These are phyloP conservation scores for Onychostruthus taczanowskii DNA, from an alignment of 2,113 vertebrate genomes.

Conservation along the genomic window DNA sequence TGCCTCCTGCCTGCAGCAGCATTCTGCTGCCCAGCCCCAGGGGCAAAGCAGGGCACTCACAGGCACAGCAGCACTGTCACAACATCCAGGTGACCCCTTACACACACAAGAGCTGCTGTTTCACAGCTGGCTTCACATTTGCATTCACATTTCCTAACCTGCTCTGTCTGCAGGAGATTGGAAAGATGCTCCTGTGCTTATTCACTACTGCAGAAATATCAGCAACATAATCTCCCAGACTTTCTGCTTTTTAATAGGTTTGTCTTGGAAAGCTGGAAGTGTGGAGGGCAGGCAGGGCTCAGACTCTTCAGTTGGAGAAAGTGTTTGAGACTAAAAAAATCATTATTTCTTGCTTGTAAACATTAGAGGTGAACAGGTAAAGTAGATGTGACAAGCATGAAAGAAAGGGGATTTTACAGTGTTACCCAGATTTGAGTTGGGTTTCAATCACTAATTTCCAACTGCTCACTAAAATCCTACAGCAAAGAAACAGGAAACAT, in stretches of 20 bases:
- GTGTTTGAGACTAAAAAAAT: neutral
- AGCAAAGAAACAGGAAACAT: neutral
- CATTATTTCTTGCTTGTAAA: neutral
- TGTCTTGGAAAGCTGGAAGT: neutral
- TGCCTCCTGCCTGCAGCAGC: neutral
- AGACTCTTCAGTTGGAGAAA: neutral
- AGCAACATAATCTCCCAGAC: neutral
- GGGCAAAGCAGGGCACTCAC: fast-evolving
- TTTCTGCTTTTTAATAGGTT: neutral
- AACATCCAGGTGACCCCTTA: neutral
- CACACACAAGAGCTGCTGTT: neutral
- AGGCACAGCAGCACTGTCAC: neutral
- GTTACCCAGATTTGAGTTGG: neutral
- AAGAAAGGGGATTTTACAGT: neutral
- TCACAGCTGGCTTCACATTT: neutral
- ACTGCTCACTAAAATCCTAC: neutral
- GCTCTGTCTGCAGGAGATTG: neutral
- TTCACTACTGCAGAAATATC: neutral
- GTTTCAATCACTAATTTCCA: neutral
- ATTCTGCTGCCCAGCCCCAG: neutral
- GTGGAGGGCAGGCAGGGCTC: neutral
- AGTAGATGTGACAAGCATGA: neutral
- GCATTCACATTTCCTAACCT: neutral
- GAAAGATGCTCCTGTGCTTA: neutral
- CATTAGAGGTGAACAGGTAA: neutral